phyloP scores from a whole-genome alignment of 2,888 invertebrate species.

The Lasioglossum marginatum region DNA sequence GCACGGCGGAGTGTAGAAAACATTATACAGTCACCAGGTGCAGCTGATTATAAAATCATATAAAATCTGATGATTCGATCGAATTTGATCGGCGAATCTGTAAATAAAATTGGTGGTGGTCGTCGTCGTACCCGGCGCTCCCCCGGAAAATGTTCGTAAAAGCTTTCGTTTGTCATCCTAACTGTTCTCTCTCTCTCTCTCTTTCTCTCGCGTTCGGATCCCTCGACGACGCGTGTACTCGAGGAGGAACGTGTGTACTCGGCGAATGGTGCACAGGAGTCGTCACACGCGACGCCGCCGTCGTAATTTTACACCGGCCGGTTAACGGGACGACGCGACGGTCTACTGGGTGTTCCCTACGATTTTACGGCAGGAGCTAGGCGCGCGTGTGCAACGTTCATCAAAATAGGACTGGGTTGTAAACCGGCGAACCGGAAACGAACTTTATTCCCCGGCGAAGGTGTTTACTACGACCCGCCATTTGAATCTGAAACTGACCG shows the following conservation, averaged over 20 bases:
- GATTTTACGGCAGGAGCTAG: background rate
- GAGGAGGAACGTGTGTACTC: constrained; percentile 6
- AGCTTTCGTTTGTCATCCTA: constrained; percentile 18
- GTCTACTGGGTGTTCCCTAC: constrained; percentile 10
- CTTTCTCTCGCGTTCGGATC: background rate
- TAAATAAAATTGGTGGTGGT: constrained; percentile 26
- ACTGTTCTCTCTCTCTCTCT: background rate
- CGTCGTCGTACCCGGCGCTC: background rate
- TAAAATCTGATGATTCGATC: too few relatives aligned
- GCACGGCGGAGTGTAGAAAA: too few relatives aligned
- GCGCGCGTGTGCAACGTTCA: constrained; percentile 22
- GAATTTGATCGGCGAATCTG: constrained; percentile 36
- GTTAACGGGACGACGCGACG: constrained; percentile 18
- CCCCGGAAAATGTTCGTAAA: constrained; percentile 34
- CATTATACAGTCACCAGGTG: background rate
- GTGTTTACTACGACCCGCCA: constrained; percentile 9
- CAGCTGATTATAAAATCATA: constrained; percentile 42
- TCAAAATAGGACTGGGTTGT: constrained; percentile 1
- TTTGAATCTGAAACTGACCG: constrained; percentile 2
- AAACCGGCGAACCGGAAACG: constrained; percentile 1
- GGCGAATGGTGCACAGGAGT: constrained; percentile 15
- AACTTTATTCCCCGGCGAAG: constrained; percentile 1
- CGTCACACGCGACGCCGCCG: constrained; percentile 8
- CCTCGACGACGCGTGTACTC: constrained; percentile 21
- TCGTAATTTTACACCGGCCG: constrained; percentile 51